Base-by-base conservation (phyloP, 53 echinoderm and acorn worm species). In the Mesocentrotus franciscanus region DNA sequence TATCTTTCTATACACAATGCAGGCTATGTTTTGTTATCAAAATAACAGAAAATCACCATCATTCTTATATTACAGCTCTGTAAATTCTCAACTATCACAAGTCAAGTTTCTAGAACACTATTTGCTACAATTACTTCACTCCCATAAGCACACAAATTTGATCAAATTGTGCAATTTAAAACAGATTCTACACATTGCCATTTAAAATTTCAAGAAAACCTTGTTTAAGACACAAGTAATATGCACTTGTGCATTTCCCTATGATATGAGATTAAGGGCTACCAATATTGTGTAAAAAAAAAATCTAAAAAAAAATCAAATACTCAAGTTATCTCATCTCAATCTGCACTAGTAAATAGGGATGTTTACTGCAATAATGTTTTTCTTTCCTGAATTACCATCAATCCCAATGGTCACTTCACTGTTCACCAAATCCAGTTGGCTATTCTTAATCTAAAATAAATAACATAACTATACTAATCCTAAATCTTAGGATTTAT, bases 21-120 rank as follows among this genome's bases (percentile, higher is more conserved):
- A 27, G 87, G 13, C 4, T 57, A 57, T 29, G 14, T 87, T 87
- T 87, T 87, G 58, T 87, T 84, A 84, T 84, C 24, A 39, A 84
- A 85, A 87, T 87, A 57, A 87, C 87, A 87, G 58, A 58, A 87
- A 87, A 87, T 27, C 56, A 87, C 57, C 36, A 30, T 90, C 91
- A 64, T 91, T 91, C 91, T 62, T 91, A 91, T 91, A 61, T 64
- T 91, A 91, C 91, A 91, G 91, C 91, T 91, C 68, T 35, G 33
- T 20, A 4, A 17, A 66, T 33, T 34, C 68, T 61, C 42, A 62
- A 61, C 58, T n/a, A 58, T 58, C 84, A 84, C 61, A 90, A 90
- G 66, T 66, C 91, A 17, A 35, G 27, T 24, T 91, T 91, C 91
- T 91, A 91, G 64, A 62, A 91, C 66, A 64, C 91, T 66, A 91